Evolutionary conservation across 2,797 vertebrate species (phyloP), one percentile per base, ranked within the genome.

Genomic region (Amblyraja radiata): DNA sequence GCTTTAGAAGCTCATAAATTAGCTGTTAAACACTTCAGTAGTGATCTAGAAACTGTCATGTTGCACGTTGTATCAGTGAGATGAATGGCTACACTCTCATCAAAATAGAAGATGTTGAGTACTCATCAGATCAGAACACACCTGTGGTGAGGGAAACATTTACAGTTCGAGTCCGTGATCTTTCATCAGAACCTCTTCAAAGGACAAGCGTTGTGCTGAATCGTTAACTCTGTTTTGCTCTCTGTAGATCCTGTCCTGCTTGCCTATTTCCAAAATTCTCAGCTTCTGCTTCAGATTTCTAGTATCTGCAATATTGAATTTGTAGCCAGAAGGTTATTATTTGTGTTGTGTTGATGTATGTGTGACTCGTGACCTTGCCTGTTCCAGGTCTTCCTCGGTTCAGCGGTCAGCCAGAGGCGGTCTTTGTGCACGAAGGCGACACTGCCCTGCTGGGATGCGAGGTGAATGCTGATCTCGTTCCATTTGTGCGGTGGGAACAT

Each of bases 401-500:
- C 93, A 94, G 94, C 93, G 98, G 96, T 94, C 98, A 99, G 95
- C 98, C 98, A 0, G 96, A 97, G 71, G 90, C 97, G 0, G 93
- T 96, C 0, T 95, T 96, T 0, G 97, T 97, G 78, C 95, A 63
- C 18, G 83, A 93, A 0, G 98, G 98, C 0, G 97, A 96, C 96
- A 98, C 94, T 71, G 96, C 97, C 0, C 94, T 98, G 94, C 96
- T 99, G 93, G 96, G 95, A 88, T 99, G 99, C 61, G 98, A 99
- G 93, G 97, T 98, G 93, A 97, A 97, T 93, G 94, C 96, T 0
- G 98, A 99, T 94, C 96, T 99, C 93, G 97, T 97, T 0, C 96
- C 97, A 0, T 98, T 98, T 93, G 96, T 97, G 90, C 97, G 95
- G 81, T 99, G 99, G 99, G 98, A 99, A 94, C 97, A 96, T 58